Evolutionary conservation across 1,140 invertebrate species (phyloP).

Genomic region (Physella acuta): DNA sequence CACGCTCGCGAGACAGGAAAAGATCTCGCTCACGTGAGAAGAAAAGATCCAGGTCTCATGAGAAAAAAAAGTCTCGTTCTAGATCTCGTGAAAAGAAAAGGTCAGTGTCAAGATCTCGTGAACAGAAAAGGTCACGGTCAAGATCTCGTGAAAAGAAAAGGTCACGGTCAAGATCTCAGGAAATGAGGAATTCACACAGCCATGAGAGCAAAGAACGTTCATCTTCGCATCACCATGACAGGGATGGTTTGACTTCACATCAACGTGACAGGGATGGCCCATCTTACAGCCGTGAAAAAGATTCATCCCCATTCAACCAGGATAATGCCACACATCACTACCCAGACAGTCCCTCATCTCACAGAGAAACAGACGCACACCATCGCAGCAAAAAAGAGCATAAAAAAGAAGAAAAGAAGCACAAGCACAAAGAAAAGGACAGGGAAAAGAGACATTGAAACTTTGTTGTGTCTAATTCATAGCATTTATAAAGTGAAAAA

Average conservation of each 20-base stretch:
- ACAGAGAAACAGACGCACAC: not conserved
- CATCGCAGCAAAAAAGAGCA: not conserved
- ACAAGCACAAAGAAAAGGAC: slow-evolving; percentile 17
- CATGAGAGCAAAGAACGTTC: slow-evolving; percentile 25
- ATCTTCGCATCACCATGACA: not conserved
- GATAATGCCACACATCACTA: not conserved
- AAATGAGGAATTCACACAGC: slow-evolving; percentile 18
- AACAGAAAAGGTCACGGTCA: slow-evolving; percentile 28
- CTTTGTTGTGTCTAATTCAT: no score
- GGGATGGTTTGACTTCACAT: not conserved
- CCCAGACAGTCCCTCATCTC: not conserved
- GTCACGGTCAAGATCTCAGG: not conserved
- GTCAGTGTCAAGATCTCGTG: slow-evolving; percentile 17
- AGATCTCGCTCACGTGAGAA: not conserved
- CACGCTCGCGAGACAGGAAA: slow-evolving; percentile 20
- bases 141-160: slow-evolving; percentile 15
- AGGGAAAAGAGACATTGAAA: slow-evolving; percentile 3
- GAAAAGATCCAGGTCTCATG: not conserved
- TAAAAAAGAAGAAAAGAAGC: slow-evolving; percentile 18
- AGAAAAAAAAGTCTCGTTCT: not conserved
- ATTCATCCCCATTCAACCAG: not conserved
- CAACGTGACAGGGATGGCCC: not conserved
- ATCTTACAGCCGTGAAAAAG: not conserved
- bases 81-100: not conserved
- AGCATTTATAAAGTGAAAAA: no score